Evolutionary conservation across 2,797 vertebrate species (phyloP).

Genomic region (Otolemur crassicaudatus): DNA sequence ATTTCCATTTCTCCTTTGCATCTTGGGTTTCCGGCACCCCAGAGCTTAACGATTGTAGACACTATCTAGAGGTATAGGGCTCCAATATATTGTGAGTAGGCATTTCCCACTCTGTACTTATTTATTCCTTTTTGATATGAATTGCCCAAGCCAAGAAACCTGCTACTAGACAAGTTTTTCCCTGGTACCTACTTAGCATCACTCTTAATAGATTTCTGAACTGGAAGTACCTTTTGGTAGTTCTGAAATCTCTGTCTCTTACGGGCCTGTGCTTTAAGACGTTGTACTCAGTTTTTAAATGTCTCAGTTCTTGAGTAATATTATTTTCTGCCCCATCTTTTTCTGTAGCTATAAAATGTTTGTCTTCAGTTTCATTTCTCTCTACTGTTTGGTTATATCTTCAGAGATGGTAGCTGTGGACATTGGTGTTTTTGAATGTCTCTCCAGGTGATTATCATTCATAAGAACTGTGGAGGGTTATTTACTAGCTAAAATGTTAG

Average conservation of each 20-base stretch:
- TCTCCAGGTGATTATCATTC: not conserved
- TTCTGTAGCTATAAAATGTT: not conserved
- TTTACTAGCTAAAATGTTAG: not conserved
- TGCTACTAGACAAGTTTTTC: not conserved
- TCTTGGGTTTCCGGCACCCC: not conserved
- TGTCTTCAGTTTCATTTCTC: not conserved
- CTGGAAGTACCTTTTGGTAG: not conserved
- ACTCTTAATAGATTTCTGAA: not conserved
- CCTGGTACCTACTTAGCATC: not conserved
- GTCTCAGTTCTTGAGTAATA: not conserved
- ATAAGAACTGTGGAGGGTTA: not conserved
- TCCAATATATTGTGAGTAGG: not conserved
- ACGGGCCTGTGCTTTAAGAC: not conserved
- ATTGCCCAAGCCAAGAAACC: not conserved
- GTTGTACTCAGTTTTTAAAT: slow-evolving; percentile 4
- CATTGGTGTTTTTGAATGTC: not conserved
- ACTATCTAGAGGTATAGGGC: not conserved
- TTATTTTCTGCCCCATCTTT: not conserved
- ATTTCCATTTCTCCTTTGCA: not conserved
- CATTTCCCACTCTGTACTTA: not conserved
- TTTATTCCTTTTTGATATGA: not conserved
- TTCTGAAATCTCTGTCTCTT: not conserved
- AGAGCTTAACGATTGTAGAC: not conserved
- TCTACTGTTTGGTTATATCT: not conserved
- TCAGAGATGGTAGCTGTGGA: not conserved